Percentiles rank a stretch among this genome's conserved stretches.
phyloP scores from a whole-genome alignment of 2,797 vertebrate species.

The Uromys caudimaculatus region DNA sequence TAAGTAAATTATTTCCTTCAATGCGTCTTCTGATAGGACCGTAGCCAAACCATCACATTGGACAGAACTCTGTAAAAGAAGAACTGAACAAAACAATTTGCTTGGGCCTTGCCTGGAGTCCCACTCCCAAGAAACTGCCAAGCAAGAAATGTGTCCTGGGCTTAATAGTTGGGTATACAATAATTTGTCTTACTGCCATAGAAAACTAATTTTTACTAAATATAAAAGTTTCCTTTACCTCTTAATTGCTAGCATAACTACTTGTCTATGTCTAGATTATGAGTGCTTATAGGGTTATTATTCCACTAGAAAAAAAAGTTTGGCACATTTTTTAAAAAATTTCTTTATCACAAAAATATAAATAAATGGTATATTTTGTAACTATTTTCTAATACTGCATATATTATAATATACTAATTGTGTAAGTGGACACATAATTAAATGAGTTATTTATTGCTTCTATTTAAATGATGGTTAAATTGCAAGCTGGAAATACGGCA shows the following conservation, averaged over 20 bases:
- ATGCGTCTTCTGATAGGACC: neutral
- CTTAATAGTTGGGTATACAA: neutral
- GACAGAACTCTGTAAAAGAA: neutral
- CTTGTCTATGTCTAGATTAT: neutral
- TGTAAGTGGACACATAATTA: neutral
- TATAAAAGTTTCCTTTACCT: neutral
- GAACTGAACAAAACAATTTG: neutral
- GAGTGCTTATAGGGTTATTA: neutral
- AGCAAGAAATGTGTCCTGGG: neutral
- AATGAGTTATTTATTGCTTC: constrained; percentile 26
- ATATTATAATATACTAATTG: neutral
- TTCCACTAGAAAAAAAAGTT: neutral
- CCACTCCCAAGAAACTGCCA: neutral
- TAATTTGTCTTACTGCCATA: neutral
- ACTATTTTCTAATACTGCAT: neutral
- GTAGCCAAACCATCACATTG: accelerated
- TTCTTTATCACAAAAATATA: neutral
- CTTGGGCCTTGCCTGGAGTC: neutral
- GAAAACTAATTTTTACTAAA: neutral
- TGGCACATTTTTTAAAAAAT: neutral
- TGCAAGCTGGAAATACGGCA: neutral
- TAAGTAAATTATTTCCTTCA: neutral
- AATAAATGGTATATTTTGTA: neutral
- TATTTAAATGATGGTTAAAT: constrained; percentile 14
- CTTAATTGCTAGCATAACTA: neutral